These are phyloP conservation scores for Mustela nigripes DNA, from an alignment of 2,113 vertebrate species.

Conservation along the genomic window DNA sequence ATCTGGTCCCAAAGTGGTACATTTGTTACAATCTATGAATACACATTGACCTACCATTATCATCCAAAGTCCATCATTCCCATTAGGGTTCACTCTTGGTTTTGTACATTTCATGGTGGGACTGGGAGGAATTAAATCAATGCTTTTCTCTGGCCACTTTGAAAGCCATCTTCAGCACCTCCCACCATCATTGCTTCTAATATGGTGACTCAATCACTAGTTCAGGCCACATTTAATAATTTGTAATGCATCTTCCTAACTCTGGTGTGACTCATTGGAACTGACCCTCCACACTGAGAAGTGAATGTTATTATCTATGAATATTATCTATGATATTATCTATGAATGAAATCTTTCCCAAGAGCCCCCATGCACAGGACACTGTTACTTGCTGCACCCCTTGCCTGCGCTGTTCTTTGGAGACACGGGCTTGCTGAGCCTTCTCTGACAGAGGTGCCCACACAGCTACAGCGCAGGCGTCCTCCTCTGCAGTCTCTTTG, in stretches of 20 bases:
- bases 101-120: not conserved
- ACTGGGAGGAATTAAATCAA: not conserved
- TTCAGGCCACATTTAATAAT: not conserved
- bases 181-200: not conserved
- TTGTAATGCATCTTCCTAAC: not conserved
- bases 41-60: not conserved
- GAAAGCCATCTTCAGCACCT: not conserved
- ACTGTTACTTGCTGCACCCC: accelerated
- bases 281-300: not conserved
- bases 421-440: not conserved
- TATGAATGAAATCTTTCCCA: not conserved
- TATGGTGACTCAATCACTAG: not conserved
- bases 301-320: not conserved
- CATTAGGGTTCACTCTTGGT: not conserved
- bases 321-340: not conserved
- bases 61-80: not conserved
- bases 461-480: too few species aligned
- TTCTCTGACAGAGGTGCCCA: not conserved
- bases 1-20: not conserved
- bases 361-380: not conserved
- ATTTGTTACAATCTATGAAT: not conserved
- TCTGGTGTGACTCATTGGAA: not conserved
- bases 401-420: not conserved
- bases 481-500: not conserved
- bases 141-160: not conserved